Evolutionary conservation across 2,888 invertebrate species (phyloP), one percentile per base, ranked within the genome.

Genomic region (Cataglyphis altisquamis): DNA sequence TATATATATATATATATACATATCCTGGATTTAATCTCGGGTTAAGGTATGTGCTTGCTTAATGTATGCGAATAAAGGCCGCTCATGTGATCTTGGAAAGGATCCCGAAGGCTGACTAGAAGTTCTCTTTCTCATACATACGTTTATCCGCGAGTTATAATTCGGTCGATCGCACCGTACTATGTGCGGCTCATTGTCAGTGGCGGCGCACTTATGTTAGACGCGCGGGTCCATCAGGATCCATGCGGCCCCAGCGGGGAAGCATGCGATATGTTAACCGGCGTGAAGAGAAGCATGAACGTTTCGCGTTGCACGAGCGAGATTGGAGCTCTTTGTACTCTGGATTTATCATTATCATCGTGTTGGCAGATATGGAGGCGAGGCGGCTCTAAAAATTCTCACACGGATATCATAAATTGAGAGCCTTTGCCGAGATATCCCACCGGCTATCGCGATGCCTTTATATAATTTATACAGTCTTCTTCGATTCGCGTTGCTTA

Each of bases 111-210:
- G 66, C 83, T 83, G 52, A 63, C 64, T 68, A 77, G 82, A 62
- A 57, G 73, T 83, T 90, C 88, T 91, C 86, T 87, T 52, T n/a
- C 87, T 91, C 87, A 86, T 87, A 70, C 73, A 80, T 84, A 85
- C 55, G 10, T 77, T 91, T 91, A 91, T 87, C 89, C 87, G 74
- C 83, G 82, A 88, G 86, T 89, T 90, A 88, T 89, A 88, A 88
- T 86, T 84, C 82, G 82, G 84, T 88, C 80, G 85, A 32, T 85
- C 63, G 68, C 72, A 15, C 25, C 36, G 68, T 36, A 70, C 21
- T 8, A 52, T 52, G 72, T 55, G n/a, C 41, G 36, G 12, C 15
- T 25, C 48, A 48, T 29, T 41, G 75, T 25, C 48, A 48, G 36
- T 41, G 75, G 80, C 74, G 75, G 86, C 73, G 48, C 6, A 29